Base-by-base conservation (phyloP, 2,113 vertebrate species). In the Miniopterus natalensis region DNA sequence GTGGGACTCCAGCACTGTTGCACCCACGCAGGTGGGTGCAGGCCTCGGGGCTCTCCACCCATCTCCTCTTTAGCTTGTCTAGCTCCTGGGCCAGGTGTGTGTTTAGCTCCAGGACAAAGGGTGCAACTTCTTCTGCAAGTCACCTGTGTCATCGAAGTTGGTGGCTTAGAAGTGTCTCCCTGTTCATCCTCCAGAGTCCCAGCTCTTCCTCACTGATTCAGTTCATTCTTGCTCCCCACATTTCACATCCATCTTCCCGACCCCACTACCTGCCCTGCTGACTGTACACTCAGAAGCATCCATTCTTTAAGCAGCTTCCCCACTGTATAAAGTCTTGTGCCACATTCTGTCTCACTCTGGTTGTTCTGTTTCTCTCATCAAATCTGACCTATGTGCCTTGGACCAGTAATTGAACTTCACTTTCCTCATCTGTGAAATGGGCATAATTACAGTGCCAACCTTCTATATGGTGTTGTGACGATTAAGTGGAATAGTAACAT, bases 1-100 rank as follows among this genome's bases (percentile, higher is more conserved):
- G 6, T 13, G 1, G 7, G 57, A 45, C 40, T 51, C 65, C 40
- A 45, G 70, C 8, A 0, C n/a, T 12, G 12, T 8, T 5, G 47
- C 5, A 17, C 61, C 27, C 47, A 8, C 2, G 0, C 8, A 1
- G 8, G 40, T 31, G 17, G 55, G 11, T 42, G 31, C 3, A 20
- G 25, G 21, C 61, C 47, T 88, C 59, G 31, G 57, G 40, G 12
- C 6, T 73, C 47, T 47, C 79, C 11, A 6, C 17, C 3, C 1
- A 20, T 11, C 42, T 17, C 29, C 66, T 63, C 51, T 74, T 3
- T 55, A 49, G 31, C 27, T 51, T 29, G 17, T 75, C 49, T 40
- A 36, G 11, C 20, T 84, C 71, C 47, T 11, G 23, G 40, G 15
- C 31, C 9, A 1, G 36, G 20, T 88, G 25, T 31, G 11, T 36